Evolutionary conservation across 2,797 vertebrate species (phyloP), one percentile per base, ranked within the genome.

Genomic region (Intellagama lesueurii): DNA sequence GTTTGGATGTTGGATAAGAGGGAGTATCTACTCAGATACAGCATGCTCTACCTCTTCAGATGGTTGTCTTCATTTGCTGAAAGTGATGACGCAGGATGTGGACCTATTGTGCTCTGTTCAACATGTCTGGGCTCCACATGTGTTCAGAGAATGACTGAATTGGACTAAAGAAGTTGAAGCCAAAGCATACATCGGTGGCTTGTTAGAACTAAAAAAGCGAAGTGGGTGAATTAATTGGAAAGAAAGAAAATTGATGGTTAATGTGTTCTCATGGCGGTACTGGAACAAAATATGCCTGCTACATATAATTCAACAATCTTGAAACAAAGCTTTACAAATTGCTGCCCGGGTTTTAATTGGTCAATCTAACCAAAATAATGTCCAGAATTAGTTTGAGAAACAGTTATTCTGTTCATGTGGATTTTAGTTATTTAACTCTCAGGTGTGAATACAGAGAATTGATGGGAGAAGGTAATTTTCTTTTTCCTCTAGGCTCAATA

Each of bases 371-470:
- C 7, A 52, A 11, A 85, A 76, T 75, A 81, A 77, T 78, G 68
- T 28, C 7, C 35, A 88, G 44, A 77, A 52, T 69, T 56, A 81
- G 22, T 26, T 49, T 16, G 73, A 86, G 82, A 79, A 56, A 35
- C 52, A 17, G 14, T 70, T 69, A 40, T 6, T 49, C 49, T 86
- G 11, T 70, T 82, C 60, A 56, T 47, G n/a, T 70, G 73, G 17
- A 49, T 82, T 81, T 68, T 22, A 30, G 19, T 81, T 91, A 84
- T 94, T 93, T 92, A 89, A 56, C 32, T 78, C 86, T 64, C 73
- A 83, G 17, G 2, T 70, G 49, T 91, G 82, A 91, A 91, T 72
- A 91, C 4, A 44, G 56, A 92, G 73, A 28, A 85, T 49, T 81
- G 5, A 68, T 81, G 22, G 19, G 84, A 86, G 19, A 90, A 68